Base-by-base conservation (phyloP, 2,797 vertebrate species). In the Amniataba percoides region DNA sequence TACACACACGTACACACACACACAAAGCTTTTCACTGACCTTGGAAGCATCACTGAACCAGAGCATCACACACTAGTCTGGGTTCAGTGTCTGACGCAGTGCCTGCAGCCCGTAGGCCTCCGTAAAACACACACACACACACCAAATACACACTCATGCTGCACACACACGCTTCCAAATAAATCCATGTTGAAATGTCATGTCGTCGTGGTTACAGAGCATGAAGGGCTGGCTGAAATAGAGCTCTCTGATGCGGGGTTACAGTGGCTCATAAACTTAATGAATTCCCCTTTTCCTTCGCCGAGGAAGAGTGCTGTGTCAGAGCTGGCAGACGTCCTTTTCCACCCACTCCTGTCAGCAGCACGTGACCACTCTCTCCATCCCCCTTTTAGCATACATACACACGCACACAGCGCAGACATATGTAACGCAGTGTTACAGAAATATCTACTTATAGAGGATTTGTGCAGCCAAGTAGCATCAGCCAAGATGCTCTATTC, bases 261-360 rank as follows among this genome's bases (percentile, higher is more conserved):
- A 68, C 43, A 40, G 23, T 21, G 46, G 45, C 71, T 81, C 58
- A 5, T 67, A 62, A 63, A 77, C 67, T 23, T 69, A 74, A 81
- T 81, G 78, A 87, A 87, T 81, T 66, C 15, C 7, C 31, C 23
- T 53, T 69, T 49, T 82, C 64, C 71, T 46, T 68, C 48, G 23
- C 62, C 3, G 77, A 89, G 46, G 78, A 71, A 77, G 87, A 89
- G 78, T 90, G 90, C 90, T 87, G 89, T 84, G 88, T 93, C 90
- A 93, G 87, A 90, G 82, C 78, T 78, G 88, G 81, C 83, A 78
- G 63, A 56, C 73, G 1, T 82, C 73, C 83, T 84, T 83, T 51
- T 81, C 85, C 83, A 83, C 88, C 74, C 75, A 63, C 78, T 73
- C 59, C 5, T 67, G 77, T 82, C 51, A 25, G 64, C 60, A 48